phyloP scores from a whole-genome alignment of 2,113 vertebrate species.

The Rhinogobius similis region DNA sequence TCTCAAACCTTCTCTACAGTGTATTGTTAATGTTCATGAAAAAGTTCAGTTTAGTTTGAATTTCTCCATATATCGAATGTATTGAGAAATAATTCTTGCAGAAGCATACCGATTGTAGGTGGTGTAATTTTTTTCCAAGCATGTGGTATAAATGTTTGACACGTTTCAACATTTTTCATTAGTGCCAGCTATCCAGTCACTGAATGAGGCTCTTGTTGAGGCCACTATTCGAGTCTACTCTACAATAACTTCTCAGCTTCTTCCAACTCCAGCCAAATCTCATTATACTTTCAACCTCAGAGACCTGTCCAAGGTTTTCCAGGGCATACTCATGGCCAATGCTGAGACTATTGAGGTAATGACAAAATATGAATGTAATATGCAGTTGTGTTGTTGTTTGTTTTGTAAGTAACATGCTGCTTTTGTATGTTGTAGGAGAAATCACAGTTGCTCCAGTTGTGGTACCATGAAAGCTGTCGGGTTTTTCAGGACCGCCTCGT shows the following conservation, averaged over 20 bases:
- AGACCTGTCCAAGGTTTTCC: constrained; percentile 94
- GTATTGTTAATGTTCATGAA: too few species aligned
- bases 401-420: background rate
- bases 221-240: constrained; percentile 83
- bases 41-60: too few species aligned
- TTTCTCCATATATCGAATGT: too few species aligned
- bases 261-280: constrained; percentile 91
- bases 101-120: background rate
- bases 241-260: constrained; percentile 85
- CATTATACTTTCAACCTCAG: constrained; percentile 95
- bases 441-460: constrained; percentile 82
- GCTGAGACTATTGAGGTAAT: constrained; percentile 77
- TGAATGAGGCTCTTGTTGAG: constrained; percentile 81
- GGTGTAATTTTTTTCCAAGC: constrained; percentile 19
- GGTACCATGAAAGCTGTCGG: constrained; percentile 91
- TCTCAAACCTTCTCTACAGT: too few species aligned
- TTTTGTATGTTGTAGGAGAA: constrained; percentile 73
- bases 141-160: background rate
- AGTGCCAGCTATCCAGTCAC: constrained; percentile 69
- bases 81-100: too few species aligned
- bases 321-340: constrained; percentile 91
- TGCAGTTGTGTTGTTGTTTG: background rate
- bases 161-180: constrained; percentile 33
- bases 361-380: background rate
- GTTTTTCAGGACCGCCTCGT: constrained; percentile 90